Base-by-base conservation (phyloP, 30 jellyfish, hydroid and myxozoan genomes). In the Turritopsis dohrnii region DNA sequence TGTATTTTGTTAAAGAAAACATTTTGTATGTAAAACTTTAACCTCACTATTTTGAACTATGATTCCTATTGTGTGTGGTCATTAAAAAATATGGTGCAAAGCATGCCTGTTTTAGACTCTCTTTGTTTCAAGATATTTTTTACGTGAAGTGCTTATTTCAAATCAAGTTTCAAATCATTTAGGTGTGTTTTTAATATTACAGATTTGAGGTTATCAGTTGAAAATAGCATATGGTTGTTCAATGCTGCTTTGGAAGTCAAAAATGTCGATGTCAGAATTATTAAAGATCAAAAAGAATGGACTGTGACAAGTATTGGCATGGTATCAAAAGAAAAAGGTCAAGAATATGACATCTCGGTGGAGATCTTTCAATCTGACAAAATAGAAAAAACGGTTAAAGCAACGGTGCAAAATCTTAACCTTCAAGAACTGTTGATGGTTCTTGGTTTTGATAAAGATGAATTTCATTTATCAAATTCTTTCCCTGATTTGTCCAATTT, bases 201-300 rank as follows among this genome's bases (percentile, higher is more conserved):
- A 69, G 30, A 77, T 77, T 25, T 77, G 29, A 26, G 85, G 25
- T 28, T 77, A 66, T 29, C 74, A 16, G 66, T 77, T 1, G 71
- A 77, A 60, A 77, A 29, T 21, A 52, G 53, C 25, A 28, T 28
- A 18, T 1, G 85, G 22, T 77, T 77, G 26, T 77, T 77, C 53
- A 19, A 30, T 77, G 85, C 29, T 30, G 71, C 71, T 21, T 29
- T 77, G 66, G 73, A 77, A 53, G 52, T 77, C 72, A 30, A 77
- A 24, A 21, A 77, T 28, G 52, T 77, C 28, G 76, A 77, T 0
- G 66, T 77, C 19, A 60, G 71, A 18, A 29, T 77, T 26, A 25
- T 29, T 26, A 77, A 77, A 77, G 85, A 52, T 26, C 21, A 29
- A 77, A 30, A 77, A 77, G 71, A 77, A 29, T 77, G 85, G 85